Percentiles rank a stretch among this genome's conserved stretches.
Conservation (phyloP, 2,888 invertebrate genomes). For the Volucella inflata region DNA sequence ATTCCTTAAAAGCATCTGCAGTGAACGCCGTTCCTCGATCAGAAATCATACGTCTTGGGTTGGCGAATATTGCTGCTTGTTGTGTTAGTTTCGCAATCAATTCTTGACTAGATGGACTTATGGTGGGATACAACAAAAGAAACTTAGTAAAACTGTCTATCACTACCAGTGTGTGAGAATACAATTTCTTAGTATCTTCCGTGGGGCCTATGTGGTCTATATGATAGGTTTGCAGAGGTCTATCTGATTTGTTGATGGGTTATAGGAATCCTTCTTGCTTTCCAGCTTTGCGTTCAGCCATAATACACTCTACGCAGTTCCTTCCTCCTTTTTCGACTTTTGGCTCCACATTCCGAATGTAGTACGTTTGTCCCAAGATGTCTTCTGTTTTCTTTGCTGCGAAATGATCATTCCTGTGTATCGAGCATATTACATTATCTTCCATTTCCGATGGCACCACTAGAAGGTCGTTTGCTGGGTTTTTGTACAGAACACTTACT, state of each 20-base stretch:
- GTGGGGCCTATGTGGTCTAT: background rate
- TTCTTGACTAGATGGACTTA: background rate
- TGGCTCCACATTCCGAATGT: background rate
- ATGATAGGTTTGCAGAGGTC: conserved; percentile 75
- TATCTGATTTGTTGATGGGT: conserved; percentile 78
- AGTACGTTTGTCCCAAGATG: background rate
- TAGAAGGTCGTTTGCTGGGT: background rate
- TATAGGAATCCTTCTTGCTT: conserved; percentile 79
- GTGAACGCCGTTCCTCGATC: too few species aligned
- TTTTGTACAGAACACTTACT: background rate
- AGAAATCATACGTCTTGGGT: too few species aligned
- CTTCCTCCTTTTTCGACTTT: background rate
- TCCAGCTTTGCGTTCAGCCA: conserved; percentile 69
- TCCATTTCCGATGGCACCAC: background rate
- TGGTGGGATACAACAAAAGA: too few species aligned
- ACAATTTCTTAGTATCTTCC: background rate
- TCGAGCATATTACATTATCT: background rate
- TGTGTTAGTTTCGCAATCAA: background rate
- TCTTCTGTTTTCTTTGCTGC: background rate
- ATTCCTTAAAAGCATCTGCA: too few species aligned
- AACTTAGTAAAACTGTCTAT: conserved; percentile 3
- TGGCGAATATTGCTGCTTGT: too few species aligned
- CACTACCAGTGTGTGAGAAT: background rate
- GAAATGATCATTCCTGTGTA: conserved; percentile 1
- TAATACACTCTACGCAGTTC: conserved; percentile 48